Conservation (phyloP, 92 coral and sea anemone genomes). For the Zoanthus gigantus region DNA sequence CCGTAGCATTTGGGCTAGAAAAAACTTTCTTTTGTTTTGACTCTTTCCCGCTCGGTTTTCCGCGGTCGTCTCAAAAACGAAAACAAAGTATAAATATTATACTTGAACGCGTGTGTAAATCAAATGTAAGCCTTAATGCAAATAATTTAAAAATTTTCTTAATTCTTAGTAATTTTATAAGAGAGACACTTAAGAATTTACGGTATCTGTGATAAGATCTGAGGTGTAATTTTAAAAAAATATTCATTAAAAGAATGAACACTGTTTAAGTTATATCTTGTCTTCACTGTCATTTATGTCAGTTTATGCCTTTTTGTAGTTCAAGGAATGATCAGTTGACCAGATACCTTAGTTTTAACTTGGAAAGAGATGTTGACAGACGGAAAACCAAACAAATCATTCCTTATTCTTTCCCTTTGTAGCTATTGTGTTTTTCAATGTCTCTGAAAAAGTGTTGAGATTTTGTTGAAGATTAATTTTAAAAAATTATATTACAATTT, state of each 20-base stretch:
- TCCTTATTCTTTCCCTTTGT: neutral
- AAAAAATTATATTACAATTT: no score
- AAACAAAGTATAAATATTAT: neutral
- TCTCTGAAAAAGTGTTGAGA: neutral
- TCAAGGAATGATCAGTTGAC: slow-evolving; percentile 4
- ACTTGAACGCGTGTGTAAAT: neutral
- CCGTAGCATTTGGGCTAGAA: neutral
- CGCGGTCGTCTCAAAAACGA: neutral
- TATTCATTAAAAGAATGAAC: neutral
- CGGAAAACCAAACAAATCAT: neutral
- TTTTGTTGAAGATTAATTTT: neutral
- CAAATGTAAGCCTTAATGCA: no score
- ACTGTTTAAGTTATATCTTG: neutral
- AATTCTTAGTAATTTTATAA: no score
- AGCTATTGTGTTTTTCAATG: neutral
- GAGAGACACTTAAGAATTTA: neutral
- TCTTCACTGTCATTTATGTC: neutral
- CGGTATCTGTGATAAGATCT: neutral
- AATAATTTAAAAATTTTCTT: neutral
- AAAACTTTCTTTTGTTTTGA: slow-evolving; percentile 3
- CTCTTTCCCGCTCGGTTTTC: neutral
- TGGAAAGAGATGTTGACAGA: slow-evolving; percentile 20
- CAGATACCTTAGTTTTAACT: slow-evolving; percentile 27
- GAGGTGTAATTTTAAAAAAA: neutral
- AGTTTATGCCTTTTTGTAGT: neutral